Conservation (phyloP, 2,888 invertebrate genomes). For the Leucophora obtusa region DNA sequence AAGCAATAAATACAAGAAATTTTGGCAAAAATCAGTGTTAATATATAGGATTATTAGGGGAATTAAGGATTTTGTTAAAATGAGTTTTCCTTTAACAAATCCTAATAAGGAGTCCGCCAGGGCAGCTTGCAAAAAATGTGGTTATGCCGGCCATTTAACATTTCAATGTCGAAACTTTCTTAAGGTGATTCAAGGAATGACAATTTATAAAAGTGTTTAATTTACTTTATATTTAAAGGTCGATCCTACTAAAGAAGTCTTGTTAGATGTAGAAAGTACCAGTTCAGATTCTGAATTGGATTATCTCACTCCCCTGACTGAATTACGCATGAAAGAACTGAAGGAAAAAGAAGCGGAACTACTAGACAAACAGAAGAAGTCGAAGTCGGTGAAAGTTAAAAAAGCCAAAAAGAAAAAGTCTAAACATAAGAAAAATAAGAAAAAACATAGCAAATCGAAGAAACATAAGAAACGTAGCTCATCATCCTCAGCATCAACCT, state of each 20-base stretch:
- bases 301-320: constrained; percentile 90
- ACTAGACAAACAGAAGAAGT: constrained; percentile 62
- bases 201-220: neutral
- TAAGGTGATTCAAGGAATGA: constrained; percentile 81
- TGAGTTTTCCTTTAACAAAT: constrained; percentile 76
- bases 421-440: constrained; percentile 61
- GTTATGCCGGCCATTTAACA: constrained; percentile 96
- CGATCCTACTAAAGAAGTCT: constrained; percentile 94
- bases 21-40: neutral
- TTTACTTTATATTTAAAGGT: constrained; percentile 79
- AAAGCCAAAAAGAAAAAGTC: constrained; percentile 64
- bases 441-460: constrained; percentile 63
- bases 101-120: constrained; percentile 86
- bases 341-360: constrained; percentile 83
- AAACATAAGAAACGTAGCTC: constrained; percentile 64
- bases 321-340: constrained; percentile 87
- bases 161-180: constrained; percentile 97
- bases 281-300: constrained; percentile 91
- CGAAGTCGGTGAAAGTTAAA: constrained; percentile 60
- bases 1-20: neutral
- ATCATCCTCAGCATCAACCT: constrained; percentile 61
- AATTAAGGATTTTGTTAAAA: constrained; percentile 20
- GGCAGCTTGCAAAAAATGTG: constrained; percentile 96
- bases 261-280: constrained; percentile 95
- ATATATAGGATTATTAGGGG: neutral